Evolutionary conservation across 1,140 invertebrate species (phyloP), one percentile per base, ranked within the genome.

Genomic region (Drosophila sulfurigaster): DNA sequence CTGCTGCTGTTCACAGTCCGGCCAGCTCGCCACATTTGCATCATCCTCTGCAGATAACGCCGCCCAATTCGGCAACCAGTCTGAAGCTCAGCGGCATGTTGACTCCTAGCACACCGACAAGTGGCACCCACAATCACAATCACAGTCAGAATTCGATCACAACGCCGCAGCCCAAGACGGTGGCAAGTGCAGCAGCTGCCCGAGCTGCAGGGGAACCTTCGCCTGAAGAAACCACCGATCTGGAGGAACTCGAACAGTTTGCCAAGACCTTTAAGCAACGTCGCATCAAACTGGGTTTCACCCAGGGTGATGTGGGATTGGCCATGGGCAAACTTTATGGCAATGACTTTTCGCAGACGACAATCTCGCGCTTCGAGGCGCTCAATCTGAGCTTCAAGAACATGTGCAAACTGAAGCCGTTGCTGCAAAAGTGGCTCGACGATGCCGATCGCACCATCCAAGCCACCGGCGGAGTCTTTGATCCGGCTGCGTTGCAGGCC

Each of bases 291-390:
- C 94, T 99, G 81, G 97, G 99, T 25, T 99, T 99, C 93, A 99
- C 99, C 1, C 99, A 99, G 94, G 99, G 99, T 20, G 99, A 99
- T 93, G 99, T 99, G 10, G 99, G 99, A 1, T 94, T 99, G 38
- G 99, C 99, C 25, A 99, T 99, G 97, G 99, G 99, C 48, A 99
- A 99, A 93, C 94, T 99, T 1, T 99, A 99, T 92, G 98, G 98
- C 30, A 99, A 99, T 92, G 99, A 99, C 92, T 99, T 99, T 93
- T 99, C 98, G 10, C 99, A 99, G 94, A 99, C 99, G 20, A 99
- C 99, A 38, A 99, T 99, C 78, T 99, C 98, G 13, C 95, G 99
- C 90, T 99, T 99, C 93, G 99, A 99, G 93, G 99, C 99, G 1
- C 94, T 99, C 41, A 99, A 99, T 93, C 94, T 99, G 38, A 99